These are phyloP conservation scores for Dipodomys merriami DNA, from an alignment of 2,113 vertebrate genomes.

Conservation along the genomic window DNA sequence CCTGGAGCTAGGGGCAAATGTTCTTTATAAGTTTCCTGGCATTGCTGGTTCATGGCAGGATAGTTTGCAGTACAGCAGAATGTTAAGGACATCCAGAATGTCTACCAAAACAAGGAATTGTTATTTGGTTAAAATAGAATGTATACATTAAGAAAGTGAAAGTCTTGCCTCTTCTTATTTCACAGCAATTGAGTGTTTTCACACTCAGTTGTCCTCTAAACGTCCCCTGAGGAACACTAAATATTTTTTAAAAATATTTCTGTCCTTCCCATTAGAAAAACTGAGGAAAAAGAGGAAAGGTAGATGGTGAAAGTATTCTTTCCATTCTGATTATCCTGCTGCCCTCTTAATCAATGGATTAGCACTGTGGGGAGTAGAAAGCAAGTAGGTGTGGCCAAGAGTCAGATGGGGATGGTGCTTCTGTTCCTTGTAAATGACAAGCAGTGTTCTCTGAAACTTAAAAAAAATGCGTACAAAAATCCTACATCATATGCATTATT, in stretches of 20 bases:
- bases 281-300: neutral
- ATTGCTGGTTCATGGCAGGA: accelerated
- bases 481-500: neutral
- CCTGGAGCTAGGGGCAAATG: no score
- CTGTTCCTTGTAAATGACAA: neutral
- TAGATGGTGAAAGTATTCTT: neutral
- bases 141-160: neutral
- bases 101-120: neutral
- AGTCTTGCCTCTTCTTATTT: neutral
- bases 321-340: neutral
- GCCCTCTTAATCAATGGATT: neutral
- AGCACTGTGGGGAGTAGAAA: neutral
- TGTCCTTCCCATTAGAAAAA: conserved; percentile 38
- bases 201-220: neutral
- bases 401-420: neutral
- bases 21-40: neutral
- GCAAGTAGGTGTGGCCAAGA: neutral
- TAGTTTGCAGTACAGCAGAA: neutral
- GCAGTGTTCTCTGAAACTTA: neutral
- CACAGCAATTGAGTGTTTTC: neutral
- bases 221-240: neutral
- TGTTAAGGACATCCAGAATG: neutral
- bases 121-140: neutral
- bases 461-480: neutral
- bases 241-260: neutral